Evolutionary conservation across 1,140 invertebrate genomes (phyloP), one percentile per base, ranked within the genome.

Genomic region (Drosophila arizonae): DNA sequence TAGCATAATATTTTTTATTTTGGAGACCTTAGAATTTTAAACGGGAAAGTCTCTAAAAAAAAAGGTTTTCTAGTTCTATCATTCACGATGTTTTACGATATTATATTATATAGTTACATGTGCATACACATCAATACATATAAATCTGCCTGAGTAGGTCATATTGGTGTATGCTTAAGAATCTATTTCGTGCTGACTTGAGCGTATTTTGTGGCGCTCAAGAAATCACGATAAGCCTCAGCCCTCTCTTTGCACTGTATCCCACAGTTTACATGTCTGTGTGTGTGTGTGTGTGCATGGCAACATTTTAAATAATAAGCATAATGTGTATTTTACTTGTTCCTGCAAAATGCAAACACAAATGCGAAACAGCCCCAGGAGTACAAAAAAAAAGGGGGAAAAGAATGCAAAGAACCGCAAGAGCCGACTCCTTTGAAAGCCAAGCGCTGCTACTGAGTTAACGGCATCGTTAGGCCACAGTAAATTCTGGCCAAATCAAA

Each of bases 231-330:
- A 41, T n/a, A 10, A 21, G 43, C 13, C 4, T 48, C 10, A 17
- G 10, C 46, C 17, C 0, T 17, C 24, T 10, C 17, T 13, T 6
- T 56, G 6, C 17, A 43, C 6, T 26, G 24, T 13, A 9, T 4
- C 4, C 26, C 15, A 26, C 13, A 28, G 21, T 64, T 33, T 24
- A 13, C 28, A 43, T 17, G 61, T 45, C 0, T 6, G 15, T 46
- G 24, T 71, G 36, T 43, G 45, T 63, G 33, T 51, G 68, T 46
- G 48, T 48, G 57, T 68, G 15, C 24, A 57, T 43, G 39, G 39
- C 39, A 45, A 57, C 55, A 28, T 28, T 48, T 56, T 46, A 62
- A 62, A 62, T 51, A 62, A 62, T 62, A 48, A 62, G 60, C 60
- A 45, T 57, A 15, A 45, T 57, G 39, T 28, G 55, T 26, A 45